Base-by-base conservation (phyloP, 1,140 invertebrate genomes). In the Achatina immaculata region DNA sequence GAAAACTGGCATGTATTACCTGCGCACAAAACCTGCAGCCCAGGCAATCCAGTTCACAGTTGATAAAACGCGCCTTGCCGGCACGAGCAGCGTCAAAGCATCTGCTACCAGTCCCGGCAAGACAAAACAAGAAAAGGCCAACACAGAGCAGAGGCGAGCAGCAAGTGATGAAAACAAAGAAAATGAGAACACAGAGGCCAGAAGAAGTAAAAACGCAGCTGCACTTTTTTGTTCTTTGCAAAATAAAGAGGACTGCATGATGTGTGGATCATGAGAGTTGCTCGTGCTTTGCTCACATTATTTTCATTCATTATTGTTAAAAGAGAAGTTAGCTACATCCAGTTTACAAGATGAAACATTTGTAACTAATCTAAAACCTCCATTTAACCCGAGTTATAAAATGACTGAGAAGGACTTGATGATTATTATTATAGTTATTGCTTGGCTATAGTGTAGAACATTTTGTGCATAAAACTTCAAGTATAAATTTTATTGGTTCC, bases 1-100 rank as follows among this genome's bases (percentile, higher is more conserved):
- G 21, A 99, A 99, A 92, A 99, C 98, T 42, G 98, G 98, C 51
- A 99, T 99, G 97, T 99, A 99, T 91, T 99, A 99, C 90, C 92
- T 99, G 80, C 93, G 98, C 42, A 99, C 97, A 0, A 99, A 98
- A 87, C 96, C 98, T 14, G 98, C 98, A 9, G 97, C 96, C 1
- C 95, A 97, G 89, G 96, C 98, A 11, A 97, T 99, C 86, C 97
- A 99, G 90, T 99, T 99, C 90, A 99, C 98, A 21, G 97, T 99
- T 0, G 97, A 99, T 90, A 99, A 99, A 89, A 93, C 93, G 0
- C 96, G 95, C 90, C 90, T 96, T 11, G 65, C 80, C 14, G 76
- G 45, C 28, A 88, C 89, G 74, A 75, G 75, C 58, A 71, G 38
- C 48, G 48, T 1, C 65, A 43, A 65, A 43, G 62, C 1, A 34